A percentile compares a stretch with the other conserved stretches of the same genome.
phyloP scores from a whole-genome alignment of 2,113 vertebrate species.

The Reinhardtius hippoglossoides region DNA sequence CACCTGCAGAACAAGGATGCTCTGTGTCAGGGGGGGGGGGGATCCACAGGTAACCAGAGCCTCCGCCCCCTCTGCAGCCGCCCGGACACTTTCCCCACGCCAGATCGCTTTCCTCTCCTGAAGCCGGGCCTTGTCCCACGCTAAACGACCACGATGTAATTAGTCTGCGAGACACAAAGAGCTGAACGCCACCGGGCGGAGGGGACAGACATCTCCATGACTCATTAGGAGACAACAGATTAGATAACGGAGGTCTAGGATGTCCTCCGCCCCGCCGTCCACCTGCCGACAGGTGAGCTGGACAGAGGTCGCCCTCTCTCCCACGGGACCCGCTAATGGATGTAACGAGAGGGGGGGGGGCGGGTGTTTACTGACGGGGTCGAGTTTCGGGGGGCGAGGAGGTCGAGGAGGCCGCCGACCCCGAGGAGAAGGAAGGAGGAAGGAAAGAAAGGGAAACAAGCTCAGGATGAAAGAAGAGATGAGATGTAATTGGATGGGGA shows the following conservation, averaged over 20 bases:
- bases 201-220: constrained; percentile 66
- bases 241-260: constrained; percentile 74
- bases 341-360: constrained; percentile 38
- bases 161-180: constrained; percentile 77
- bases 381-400: constrained; percentile 28
- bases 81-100: constrained; percentile 33
- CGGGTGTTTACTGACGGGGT: background rate
- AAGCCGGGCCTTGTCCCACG: constrained; percentile 70
- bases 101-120: constrained; percentile 70
- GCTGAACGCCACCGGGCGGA: constrained; percentile 18
- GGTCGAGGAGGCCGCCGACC: background rate
- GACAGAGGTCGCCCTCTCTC: constrained; percentile 43
- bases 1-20: constrained; percentile 64
- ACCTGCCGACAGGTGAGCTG: constrained; percentile 80
- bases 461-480: constrained; percentile 33
- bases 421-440: background rate
- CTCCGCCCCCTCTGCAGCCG: background rate
- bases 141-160: constrained; percentile 81
- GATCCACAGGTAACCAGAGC: constrained; percentile 63
- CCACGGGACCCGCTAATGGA: constrained; percentile 72
- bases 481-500: constrained; percentile 32
- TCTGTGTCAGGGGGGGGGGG: constrained; percentile 54
- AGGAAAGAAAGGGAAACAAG: background rate
- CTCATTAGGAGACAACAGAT: constrained; percentile 84
- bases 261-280: constrained; percentile 67